Conservation (phyloP, 2,113 vertebrate species). For the Microtus richardsoni region DNA sequence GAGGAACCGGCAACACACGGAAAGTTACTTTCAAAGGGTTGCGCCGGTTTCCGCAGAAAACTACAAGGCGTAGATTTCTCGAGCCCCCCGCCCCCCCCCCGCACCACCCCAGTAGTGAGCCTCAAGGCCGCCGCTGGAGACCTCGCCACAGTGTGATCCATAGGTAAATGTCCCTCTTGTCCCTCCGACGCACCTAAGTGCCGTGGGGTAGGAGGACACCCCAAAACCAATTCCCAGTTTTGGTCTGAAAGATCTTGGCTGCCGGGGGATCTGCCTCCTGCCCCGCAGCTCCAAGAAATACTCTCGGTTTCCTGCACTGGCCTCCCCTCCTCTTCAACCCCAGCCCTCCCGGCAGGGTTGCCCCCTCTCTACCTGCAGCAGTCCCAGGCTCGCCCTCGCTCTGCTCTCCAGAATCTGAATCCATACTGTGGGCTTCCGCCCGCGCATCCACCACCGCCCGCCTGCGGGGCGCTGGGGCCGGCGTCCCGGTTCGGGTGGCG, state of each 20-base stretch:
- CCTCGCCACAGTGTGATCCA: background rate
- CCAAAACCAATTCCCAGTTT: constrained; percentile 35
- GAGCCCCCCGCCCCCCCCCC: constrained; percentile 6
- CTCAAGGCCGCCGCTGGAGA: background rate
- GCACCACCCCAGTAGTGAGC: background rate
- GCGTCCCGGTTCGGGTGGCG: background rate
- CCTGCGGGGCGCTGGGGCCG: background rate
- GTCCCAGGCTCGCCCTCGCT: constrained; percentile 93
- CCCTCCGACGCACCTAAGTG: background rate
- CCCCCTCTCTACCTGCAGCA: constrained; percentile 88
- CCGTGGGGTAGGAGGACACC: background rate
- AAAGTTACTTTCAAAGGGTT: constrained; percentile 66
- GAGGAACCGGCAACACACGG: background rate
- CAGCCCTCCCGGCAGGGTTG: background rate
- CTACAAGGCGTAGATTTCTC: background rate
- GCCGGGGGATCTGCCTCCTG: constrained; percentile 31
- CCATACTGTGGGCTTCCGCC: constrained; percentile 89
- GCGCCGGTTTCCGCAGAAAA: constrained; percentile 6
- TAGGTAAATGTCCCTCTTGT: background rate
- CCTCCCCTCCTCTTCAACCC: background rate
- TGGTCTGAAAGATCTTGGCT: background rate
- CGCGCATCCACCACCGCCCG: background rate
- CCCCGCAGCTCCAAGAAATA: background rate
- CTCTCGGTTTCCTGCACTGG: background rate
- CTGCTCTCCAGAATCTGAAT: constrained; percentile 97